Conservation (phyloP, 2,888 invertebrate species). For the Celastrina argiolus region DNA sequence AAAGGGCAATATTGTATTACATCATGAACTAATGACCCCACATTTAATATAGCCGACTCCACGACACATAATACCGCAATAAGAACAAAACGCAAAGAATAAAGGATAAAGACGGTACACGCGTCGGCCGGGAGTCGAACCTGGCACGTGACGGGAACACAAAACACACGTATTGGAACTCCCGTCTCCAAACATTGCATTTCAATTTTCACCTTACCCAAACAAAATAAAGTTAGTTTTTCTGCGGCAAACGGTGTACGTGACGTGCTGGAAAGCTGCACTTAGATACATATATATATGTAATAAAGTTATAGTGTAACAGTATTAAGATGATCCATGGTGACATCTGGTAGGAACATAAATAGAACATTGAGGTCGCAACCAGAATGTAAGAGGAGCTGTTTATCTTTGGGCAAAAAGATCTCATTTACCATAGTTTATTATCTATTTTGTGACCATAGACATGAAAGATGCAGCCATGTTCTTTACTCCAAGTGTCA, state of each 20-base stretch:
- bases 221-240: background rate
- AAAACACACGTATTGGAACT: constrained; percentile 51
- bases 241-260: background rate
- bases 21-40: constrained; percentile 42
- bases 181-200: constrained; percentile 18
- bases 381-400: background rate
- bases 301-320: constrained; percentile 17
- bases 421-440: no score
- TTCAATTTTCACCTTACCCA: constrained; percentile 5
- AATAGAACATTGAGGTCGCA: background rate
- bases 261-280: background rate
- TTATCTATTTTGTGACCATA: no score
- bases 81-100: constrained; percentile 65
- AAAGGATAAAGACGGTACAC: constrained; percentile 58
- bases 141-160: constrained; percentile 62
- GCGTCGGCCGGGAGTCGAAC: constrained; percentile 55
- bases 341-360: constrained; percentile 4
- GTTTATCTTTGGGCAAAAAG: no score
- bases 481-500: no score
- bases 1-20: constrained; percentile 19
- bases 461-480: no score
- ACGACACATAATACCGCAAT: constrained; percentile 57
- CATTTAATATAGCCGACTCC: constrained; percentile 56
- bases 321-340: constrained; percentile 21
- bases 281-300: constrained; percentile 17